Evolutionary conservation across 2,113 vertebrate species (phyloP).

Genomic region (Labeo rohita): DNA sequence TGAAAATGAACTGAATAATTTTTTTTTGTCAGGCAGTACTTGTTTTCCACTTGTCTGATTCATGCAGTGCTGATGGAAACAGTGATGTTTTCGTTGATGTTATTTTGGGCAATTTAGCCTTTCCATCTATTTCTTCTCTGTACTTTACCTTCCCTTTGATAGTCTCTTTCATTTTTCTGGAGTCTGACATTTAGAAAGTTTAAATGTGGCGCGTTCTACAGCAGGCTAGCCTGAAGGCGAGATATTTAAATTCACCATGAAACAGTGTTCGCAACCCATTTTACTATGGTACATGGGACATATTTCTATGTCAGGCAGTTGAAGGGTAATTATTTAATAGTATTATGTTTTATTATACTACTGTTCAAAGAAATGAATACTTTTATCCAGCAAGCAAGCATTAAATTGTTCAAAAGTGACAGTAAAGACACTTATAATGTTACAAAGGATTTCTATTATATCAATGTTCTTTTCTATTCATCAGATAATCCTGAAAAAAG

Average conservation of each 20-base stretch:
- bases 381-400: not conserved
- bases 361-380: not conserved
- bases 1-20: not conserved
- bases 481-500: not conserved
- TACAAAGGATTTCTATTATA: not conserved
- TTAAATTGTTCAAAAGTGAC: not conserved
- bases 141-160: not conserved
- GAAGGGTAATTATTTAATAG: not conserved
- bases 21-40: not conserved
- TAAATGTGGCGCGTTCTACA: not conserved
- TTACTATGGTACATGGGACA: not conserved
- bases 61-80: not conserved
- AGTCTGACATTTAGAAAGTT: slow-evolving; percentile 19
- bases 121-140: not conserved
- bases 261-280: not conserved
- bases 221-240: not conserved
- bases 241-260: not conserved
- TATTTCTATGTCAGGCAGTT: not conserved
- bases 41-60: not conserved
- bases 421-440: not conserved
- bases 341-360: not conserved
- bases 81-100: not conserved
- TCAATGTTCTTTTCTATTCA: not conserved
- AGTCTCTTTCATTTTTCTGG: not conserved
- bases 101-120: slow-evolving; percentile 1